A percentile compares a stretch with the other conserved stretches of the same genome.
These are phyloP conservation scores for Psix sp. DNA, from an alignment of 1,140 invertebrate genomes.

Conservation along the genomic window DNA sequence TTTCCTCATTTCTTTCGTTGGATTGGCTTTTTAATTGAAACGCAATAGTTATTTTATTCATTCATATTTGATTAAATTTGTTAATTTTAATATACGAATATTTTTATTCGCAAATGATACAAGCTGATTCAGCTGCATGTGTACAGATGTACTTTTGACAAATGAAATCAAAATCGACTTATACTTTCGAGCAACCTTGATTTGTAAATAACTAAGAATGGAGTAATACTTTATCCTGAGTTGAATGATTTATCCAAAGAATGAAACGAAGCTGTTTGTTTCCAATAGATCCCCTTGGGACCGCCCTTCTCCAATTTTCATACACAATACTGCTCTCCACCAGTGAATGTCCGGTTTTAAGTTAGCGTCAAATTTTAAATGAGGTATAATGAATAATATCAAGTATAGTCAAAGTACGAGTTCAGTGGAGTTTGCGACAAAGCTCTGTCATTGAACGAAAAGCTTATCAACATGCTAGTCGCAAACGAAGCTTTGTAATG, in stretches of 20 bases:
- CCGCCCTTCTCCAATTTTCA: slow-evolving; percentile 5
- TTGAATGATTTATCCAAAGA: slow-evolving; percentile 50
- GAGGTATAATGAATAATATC: slow-evolving; percentile 46
- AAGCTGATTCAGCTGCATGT: too few species aligned
- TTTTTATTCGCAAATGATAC: too few species aligned
- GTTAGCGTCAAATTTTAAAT: slow-evolving; percentile 47
- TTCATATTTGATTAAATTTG: too few species aligned
- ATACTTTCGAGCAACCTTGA: slow-evolving; percentile 29
- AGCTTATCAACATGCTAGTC: slow-evolving; percentile 47
- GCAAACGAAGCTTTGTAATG: slow-evolving; percentile 38
- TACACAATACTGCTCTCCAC: slow-evolving; percentile 54
- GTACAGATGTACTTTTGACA: too few species aligned
- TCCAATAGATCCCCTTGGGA: slow-evolving; percentile 26
- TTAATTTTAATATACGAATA: too few species aligned
- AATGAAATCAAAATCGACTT: not conserved
- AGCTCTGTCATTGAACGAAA: slow-evolving; percentile 34
- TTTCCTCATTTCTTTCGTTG: too few species aligned
- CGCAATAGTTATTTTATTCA: too few species aligned
- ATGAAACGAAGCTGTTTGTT: slow-evolving; percentile 15
- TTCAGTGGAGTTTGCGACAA: slow-evolving; percentile 60
- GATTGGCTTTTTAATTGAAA: too few species aligned
- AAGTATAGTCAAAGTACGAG: slow-evolving; percentile 62
- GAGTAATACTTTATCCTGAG: slow-evolving; percentile 28
- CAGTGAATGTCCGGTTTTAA: slow-evolving; percentile 51
- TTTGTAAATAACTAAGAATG: slow-evolving; percentile 49